Conservation (phyloP, 2,888 invertebrate species). For the Conchocele bisecta region DNA sequence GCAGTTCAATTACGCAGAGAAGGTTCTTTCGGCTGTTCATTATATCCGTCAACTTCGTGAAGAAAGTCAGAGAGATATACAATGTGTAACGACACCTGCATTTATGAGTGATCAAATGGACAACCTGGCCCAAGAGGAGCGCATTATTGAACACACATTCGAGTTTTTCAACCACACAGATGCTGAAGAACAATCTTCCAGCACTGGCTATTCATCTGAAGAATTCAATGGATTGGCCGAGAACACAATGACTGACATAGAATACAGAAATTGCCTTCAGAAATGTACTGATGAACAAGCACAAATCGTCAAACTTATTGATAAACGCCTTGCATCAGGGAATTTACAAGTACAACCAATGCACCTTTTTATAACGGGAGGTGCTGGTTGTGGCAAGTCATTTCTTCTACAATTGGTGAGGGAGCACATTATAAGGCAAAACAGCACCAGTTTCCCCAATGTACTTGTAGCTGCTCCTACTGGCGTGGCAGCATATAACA, state of each 20-base stretch:
- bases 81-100: background rate
- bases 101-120: background rate
- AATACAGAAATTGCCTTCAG: background rate
- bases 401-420: background rate
- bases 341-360: background rate
- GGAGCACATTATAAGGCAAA: slow-evolving; percentile 4
- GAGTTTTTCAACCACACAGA: background rate
- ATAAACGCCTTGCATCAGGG: background rate
- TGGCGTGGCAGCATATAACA: slow-evolving; percentile 18
- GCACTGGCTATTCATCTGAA: background rate
- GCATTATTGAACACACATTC: too few species aligned
- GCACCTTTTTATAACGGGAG: slow-evolving; percentile 11
- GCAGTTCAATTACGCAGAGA: background rate
- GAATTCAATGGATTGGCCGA: slow-evolving; percentile 11
- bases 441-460: background rate
- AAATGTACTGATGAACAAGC: background rate
- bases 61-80: background rate
- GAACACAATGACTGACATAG: slow-evolving; percentile 14
- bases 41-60: background rate
- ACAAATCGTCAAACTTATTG: background rate
- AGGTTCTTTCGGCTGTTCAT: background rate
- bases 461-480: slow-evolving; percentile 14
- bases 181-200: background rate
- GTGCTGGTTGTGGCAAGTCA: slow-evolving; percentile 17
- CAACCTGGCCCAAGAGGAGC: too few species aligned